Evolutionary conservation across 64 coral and sea anemone genomes (phyloP).

Genomic region (Platygyra sinensis): DNA sequence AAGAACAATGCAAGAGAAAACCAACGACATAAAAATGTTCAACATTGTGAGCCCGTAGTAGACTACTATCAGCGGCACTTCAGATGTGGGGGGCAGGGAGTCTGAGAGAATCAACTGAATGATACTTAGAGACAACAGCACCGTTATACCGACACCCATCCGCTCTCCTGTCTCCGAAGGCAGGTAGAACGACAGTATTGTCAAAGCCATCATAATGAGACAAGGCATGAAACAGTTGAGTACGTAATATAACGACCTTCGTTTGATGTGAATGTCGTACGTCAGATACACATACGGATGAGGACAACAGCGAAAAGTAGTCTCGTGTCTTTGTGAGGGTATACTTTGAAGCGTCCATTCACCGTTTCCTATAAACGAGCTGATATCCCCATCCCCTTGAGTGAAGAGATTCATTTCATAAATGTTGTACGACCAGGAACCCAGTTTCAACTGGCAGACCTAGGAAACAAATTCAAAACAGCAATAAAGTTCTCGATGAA

Average conservation of each 20-base stretch:
- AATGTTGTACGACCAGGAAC: conserved; percentile 86
- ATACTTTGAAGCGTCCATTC: conserved; percentile 89
- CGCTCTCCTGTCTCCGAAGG: conserved; percentile 83
- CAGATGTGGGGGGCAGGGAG: conserved; percentile 80
- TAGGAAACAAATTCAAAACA: neutral
- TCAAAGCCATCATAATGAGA: conserved; percentile 86
- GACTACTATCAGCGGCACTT: conserved; percentile 79
- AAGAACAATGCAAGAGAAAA: conserved; percentile 80
- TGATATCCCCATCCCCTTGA: conserved; percentile 69
- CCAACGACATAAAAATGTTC: conserved; percentile 83
- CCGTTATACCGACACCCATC: conserved; percentile 93
- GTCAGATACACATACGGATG: conserved; percentile 72
- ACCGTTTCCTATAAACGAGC: conserved; percentile 81
- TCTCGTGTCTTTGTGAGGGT: conserved; percentile 70
- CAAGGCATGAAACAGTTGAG: conserved; percentile 90
- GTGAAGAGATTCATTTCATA: conserved; percentile 69
- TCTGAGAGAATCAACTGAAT: conserved; percentile 90
- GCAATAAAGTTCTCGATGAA: no score
- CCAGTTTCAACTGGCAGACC: conserved; percentile 81
- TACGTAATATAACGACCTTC: conserved; percentile 81
- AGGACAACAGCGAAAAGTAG: conserved; percentile 84
- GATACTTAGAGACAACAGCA: conserved; percentile 83
- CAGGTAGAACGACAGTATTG: conserved; percentile 76
- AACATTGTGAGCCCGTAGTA: conserved; percentile 93
- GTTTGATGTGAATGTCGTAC: conserved; percentile 82